Conservation (phyloP, 2,797 vertebrate species). For the Setipinna tenuifilis region DNA sequence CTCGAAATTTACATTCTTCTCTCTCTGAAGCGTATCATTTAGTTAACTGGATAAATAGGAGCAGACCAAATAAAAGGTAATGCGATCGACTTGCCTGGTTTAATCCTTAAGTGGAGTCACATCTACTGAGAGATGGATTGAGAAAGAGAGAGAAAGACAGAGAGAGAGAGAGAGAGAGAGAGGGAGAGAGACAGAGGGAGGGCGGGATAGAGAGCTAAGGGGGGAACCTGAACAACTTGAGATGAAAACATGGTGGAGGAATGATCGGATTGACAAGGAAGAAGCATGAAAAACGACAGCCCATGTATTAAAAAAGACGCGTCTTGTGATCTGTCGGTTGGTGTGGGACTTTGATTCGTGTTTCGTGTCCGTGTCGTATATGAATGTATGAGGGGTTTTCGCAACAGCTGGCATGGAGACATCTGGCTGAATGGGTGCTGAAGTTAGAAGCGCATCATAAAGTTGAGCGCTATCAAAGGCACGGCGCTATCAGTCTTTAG, state of each 20-base stretch:
- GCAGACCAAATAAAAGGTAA: constrained; percentile 39
- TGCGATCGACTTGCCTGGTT: constrained; percentile 30
- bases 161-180: no score
- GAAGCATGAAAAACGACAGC: constrained; percentile 2
- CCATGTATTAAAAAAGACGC: not conserved
- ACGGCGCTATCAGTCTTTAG: not conserved
- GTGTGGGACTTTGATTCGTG: not conserved
- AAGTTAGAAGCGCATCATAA: constrained; percentile 6
- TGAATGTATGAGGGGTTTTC: not conserved
- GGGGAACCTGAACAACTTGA: not conserved
- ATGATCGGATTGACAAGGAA: not conserved
- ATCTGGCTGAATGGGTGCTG: not conserved
- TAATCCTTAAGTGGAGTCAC: constrained; percentile 21
- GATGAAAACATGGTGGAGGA: not conserved
- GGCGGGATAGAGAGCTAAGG: no score
- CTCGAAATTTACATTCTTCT: constrained; percentile 21
- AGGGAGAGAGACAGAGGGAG: no score
- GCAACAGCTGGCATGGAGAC: not conserved
- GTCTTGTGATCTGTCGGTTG: not conserved
- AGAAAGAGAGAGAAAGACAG: not conserved
- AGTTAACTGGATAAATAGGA: constrained; percentile 42
- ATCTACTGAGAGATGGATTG: not conserved
- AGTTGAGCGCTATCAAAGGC: constrained; percentile 1
- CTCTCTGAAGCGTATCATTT: constrained; percentile 25
- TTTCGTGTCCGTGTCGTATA: not conserved